Conservation (phyloP, 2,113 vertebrate species). For the Labeo rohita region DNA sequence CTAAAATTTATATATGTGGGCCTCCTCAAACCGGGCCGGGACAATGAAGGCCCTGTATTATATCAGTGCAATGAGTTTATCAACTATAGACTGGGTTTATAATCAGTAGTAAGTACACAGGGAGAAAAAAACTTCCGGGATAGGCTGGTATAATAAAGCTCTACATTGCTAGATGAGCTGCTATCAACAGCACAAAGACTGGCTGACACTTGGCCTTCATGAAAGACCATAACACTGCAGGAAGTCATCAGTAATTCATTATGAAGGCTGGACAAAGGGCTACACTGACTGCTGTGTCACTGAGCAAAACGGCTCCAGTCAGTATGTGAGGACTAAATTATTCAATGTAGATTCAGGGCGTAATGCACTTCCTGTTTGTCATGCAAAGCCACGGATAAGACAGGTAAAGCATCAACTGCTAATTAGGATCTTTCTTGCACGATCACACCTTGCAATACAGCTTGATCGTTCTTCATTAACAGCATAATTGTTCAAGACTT, state of each 20-base stretch:
- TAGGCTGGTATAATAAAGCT: background rate
- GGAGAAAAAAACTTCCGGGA: background rate
- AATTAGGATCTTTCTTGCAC: slow-evolving; percentile 12
- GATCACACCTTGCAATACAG: background rate
- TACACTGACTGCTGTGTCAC: slow-evolving; percentile 5
- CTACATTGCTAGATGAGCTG: background rate
- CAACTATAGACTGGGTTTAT: background rate
- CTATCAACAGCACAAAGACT: slow-evolving; percentile 5
- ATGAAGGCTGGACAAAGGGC: slow-evolving; percentile 26
- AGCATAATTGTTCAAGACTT: slow-evolving; percentile 14
- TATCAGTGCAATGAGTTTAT: background rate
- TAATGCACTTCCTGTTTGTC: background rate
- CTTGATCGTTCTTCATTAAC: slow-evolving; percentile 19
- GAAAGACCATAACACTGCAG: slow-evolving; percentile 4
- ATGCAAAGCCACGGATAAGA: slow-evolving; percentile 1
- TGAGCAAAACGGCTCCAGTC: slow-evolving; percentile 3
- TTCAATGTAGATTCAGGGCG: background rate
- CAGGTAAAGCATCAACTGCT: background rate
- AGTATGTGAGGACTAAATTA: slow-evolving; percentile 2
- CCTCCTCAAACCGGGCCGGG: background rate
- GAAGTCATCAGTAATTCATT: slow-evolving; percentile 40
- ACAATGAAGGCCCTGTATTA: background rate
- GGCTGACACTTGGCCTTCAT: slow-evolving; percentile 26
- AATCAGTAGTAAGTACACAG: background rate
- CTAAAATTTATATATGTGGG: background rate